Evolutionary conservation across 2,113 vertebrate genomes (phyloP), one percentile per base, ranked within the genome.

Genomic region (Etheostoma spectabile): DNA sequence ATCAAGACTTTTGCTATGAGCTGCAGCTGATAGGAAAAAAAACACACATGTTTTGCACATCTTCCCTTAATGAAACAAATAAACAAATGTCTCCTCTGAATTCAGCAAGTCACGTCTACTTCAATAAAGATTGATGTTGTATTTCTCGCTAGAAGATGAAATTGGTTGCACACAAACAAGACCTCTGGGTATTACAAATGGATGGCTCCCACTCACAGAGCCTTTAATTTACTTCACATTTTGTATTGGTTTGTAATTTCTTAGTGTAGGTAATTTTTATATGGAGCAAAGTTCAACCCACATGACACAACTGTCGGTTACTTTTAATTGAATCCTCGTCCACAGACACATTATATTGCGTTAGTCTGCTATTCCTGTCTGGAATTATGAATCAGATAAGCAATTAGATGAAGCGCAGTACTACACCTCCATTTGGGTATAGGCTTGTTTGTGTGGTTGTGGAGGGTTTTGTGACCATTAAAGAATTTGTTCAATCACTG

Each of bases 341-440:
- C 30, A 73, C 10, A 61, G 48, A 33, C 48, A 57, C 64, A 56
- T 73, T 68, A 57, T 61, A 59, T 61, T 21, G 46, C 24, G 6
- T 57, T 66, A 53, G 51, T 71, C n/a, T 0, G 6, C 19, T 42
- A 46, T 62, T 72, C 60, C 57, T 66, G 56, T 79, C 51, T 55
- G 11, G 21, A 73, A 69, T 77, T 60, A 62, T 59, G 30, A 89
- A 82, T 82, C 35, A 65, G 21, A 60, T 52, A 6, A 77, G 35
- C 65, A 67, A 77, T 77, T 52, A 65, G 49, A 74, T 71, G 55
- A 2, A 30, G 19, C 3, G 63, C n/a, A 27, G 52, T 22, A 38
- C 33, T 56, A 61, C 57, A 73, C 19, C 6, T 72, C 2, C 0
- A 67, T 46, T 57, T 82, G 42, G 35, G 10, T 57, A 24, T 1